phyloP scores from a whole-genome alignment of 1,140 invertebrate species.

The Ganaspis sp. region DNA sequence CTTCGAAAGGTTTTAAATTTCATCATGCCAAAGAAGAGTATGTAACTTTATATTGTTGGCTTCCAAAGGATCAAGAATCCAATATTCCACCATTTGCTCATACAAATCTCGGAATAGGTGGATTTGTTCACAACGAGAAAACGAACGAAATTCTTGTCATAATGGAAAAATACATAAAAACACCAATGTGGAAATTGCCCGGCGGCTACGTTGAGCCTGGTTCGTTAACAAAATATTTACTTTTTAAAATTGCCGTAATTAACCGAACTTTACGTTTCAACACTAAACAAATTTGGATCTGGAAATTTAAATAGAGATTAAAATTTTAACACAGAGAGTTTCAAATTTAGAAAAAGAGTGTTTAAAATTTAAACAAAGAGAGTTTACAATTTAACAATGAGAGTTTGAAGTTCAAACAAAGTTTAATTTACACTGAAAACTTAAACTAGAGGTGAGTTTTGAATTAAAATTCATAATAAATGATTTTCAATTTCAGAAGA shows the following conservation, averaged over 20 bases:
- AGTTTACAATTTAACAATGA: too few species aligned
- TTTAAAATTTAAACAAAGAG: too few species aligned
- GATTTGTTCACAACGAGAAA: conserved; percentile 87
- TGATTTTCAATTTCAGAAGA: conserved; percentile 79
- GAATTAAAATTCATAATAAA: too few species aligned
- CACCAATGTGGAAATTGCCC: conserved; percentile 89
- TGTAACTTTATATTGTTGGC: conserved; percentile 89
- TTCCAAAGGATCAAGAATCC: conserved; percentile 79
- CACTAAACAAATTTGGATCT: too few species aligned
- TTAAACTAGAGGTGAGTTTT: too few species aligned
- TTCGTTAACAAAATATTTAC: conserved; percentile 58
- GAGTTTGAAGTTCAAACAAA: too few species aligned
- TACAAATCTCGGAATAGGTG: conserved; percentile 92
- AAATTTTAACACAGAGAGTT: too few species aligned
- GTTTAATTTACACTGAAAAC: background rate
- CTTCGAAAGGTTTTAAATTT: conserved; percentile 88
- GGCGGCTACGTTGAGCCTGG: conserved; percentile 93
- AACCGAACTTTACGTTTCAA: too few species aligned
- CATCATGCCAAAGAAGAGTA: conserved; percentile 89
- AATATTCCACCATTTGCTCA: conserved; percentile 90
- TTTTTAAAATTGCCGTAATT: background rate
- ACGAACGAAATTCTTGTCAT: conserved; percentile 86
- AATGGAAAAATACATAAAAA: conserved; percentile 79
- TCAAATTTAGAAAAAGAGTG: too few species aligned
- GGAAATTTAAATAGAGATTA: too few species aligned